Evolutionary conservation across 2,888 invertebrate genomes (phyloP), one percentile per base, ranked within the genome.

Genomic region (Reticulitermes lucifugus): DNA sequence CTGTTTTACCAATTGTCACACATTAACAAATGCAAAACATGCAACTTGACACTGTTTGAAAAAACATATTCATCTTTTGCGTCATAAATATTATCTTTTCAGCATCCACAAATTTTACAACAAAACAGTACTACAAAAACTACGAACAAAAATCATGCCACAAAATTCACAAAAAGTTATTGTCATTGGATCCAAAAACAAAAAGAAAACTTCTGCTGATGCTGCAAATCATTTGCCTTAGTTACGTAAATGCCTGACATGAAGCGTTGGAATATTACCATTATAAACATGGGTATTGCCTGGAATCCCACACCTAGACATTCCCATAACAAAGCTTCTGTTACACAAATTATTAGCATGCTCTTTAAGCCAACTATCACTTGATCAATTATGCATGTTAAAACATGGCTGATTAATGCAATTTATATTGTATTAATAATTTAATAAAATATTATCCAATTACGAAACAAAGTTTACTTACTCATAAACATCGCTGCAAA

Each of bases 11-110:
- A 83, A 51, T 84, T 77, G 77, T 87, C 86, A 87, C 86, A 87
- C 87, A 87, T 86, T 83, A 79, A 87, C 86, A 86, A 88, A 87
- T 87, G 87, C 87, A 87, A 35, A 83, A 83, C 88, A 88, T 88
- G 88, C 88, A 87, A 85, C 83, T 85, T 86, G 55, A 84, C 84
- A 86, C 83, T 86, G 82, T 35, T 82, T 41, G 29, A 81, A 75
- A 83, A 82, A 86, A 75, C 81, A 84, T 71, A n/a, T 71, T 75
- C 46, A 71, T 85, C 75, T 55, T 83, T 75, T 83, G 70, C 55
- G 81, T 83, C 25, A 73, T 41, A 73, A 83, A 83, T 83, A 85
- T 59, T 75, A 79, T 70, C 84, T 70, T 81, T 85, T 86, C 83
- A 84, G 87, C 88, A 87, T 88, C 87, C 87, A 87, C 83, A 87